A percentile compares a stretch with the other conserved stretches of the same genome.
Evolutionary conservation across 2,888 invertebrate genomes (phyloP).

Genomic region (Neelides folsomi): DNA sequence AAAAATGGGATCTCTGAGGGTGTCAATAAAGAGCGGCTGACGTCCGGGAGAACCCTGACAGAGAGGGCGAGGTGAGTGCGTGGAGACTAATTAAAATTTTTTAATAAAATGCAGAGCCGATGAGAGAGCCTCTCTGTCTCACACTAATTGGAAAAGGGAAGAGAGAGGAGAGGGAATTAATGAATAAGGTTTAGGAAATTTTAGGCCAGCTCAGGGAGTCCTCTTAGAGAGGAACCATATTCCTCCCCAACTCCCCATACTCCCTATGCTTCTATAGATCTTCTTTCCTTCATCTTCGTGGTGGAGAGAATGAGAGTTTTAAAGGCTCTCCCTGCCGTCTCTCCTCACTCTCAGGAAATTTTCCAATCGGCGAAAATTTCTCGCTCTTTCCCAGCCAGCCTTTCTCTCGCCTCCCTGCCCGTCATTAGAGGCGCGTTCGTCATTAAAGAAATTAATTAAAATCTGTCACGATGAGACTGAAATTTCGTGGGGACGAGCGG

Average conservation of each 20-base stretch:
- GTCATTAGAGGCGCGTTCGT: constrained; percentile 27
- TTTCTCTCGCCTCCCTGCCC: constrained; percentile 18
- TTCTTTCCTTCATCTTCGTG: too few species aligned
- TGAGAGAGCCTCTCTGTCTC: constrained; percentile 6
- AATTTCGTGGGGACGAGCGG: constrained; percentile 18
- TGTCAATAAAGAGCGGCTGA: constrained; percentile 10
- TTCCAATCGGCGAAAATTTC: constrained; percentile 24
- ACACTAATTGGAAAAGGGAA: constrained; percentile 22
- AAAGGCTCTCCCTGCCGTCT: constrained; percentile 8
- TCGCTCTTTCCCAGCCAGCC: too few species aligned
- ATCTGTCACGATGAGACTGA: constrained; percentile 24
- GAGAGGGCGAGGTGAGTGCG: constrained; percentile 11
- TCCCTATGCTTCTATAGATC: too few species aligned
- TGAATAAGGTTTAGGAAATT: constrained; percentile 21
- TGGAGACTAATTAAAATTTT: constrained; percentile 24
- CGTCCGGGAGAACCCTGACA: too few species aligned
- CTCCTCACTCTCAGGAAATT: constrained; percentile 15
- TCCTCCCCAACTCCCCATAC: too few species aligned
- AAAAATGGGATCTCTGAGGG: constrained; percentile 4
- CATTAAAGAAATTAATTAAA: constrained; percentile 28
- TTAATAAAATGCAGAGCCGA: constrained; percentile 21
- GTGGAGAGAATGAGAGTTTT: constrained; percentile 10
- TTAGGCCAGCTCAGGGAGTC: constrained; percentile 6
- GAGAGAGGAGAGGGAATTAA: constrained; percentile 24
- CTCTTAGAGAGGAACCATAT: too few species aligned